phyloP scores from a whole-genome alignment of 2,888 invertebrate genomes.

The Sarcophaga carnaria region DNA sequence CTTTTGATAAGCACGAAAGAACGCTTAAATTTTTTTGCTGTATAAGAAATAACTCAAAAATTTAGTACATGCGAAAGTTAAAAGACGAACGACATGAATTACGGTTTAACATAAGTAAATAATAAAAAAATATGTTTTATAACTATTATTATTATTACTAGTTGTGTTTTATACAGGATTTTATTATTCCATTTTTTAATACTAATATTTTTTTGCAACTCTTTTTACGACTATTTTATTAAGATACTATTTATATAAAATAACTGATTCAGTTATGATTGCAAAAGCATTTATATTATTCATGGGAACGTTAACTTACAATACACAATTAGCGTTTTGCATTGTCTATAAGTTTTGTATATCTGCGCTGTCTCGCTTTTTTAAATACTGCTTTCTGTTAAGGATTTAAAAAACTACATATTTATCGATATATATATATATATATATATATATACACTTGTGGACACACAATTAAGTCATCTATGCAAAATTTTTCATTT shows the following conservation, averaged over 20 bases:
- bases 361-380: background rate
- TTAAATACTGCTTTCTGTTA: background rate
- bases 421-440: background rate
- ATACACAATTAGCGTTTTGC: background rate
- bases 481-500: too few relatives aligned
- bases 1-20: too few relatives aligned
- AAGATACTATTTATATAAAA: background rate
- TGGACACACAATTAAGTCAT: too few relatives aligned
- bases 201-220: conserved; percentile 68
- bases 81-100: too few relatives aligned
- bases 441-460: too few relatives aligned
- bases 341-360: background rate
- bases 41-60: too few relatives aligned
- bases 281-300: conserved; percentile 13
- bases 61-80: too few relatives aligned
- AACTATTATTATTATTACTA: too few relatives aligned
- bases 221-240: conserved; percentile 64
- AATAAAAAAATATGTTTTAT: too few relatives aligned
- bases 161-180: background rate
- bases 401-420: background rate
- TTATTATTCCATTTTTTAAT: background rate
- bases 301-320: background rate
- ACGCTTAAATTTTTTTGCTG: too few relatives aligned
- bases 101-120: too few relatives aligned
- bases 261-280: background rate